Evolutionary conservation across 2,113 vertebrate species (phyloP).

Genomic region (Pelobates fuscus): DNA sequence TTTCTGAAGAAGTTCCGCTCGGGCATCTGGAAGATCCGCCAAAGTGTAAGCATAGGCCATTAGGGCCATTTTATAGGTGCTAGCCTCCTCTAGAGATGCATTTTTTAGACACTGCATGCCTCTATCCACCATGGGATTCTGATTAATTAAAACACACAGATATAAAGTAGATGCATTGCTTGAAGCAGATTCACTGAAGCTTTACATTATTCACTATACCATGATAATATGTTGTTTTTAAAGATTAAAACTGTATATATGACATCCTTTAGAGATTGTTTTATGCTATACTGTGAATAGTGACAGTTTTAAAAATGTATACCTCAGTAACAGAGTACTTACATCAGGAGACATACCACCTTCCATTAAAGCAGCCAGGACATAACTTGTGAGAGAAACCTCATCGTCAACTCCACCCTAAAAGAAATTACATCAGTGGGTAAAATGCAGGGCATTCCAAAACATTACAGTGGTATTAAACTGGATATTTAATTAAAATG

Average conservation of each 20-base stretch:
- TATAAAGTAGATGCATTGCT: too few relatives aligned
- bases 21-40: conserved; percentile 54
- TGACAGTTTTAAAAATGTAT: not conserved
- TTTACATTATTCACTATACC: too few relatives aligned
- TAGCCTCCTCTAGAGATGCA: conserved; percentile 15
- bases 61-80: conserved; percentile 61
- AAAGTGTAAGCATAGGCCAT: conserved; percentile 61
- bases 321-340: not conserved
- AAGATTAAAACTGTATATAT: too few relatives aligned
- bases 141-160: too few relatives aligned
- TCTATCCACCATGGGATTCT: conserved; percentile 60
- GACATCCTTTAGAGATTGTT: too few relatives aligned
- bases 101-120: conserved; percentile 61
- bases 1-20: conserved; percentile 52
- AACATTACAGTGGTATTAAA: too few relatives aligned
- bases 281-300: too few relatives aligned
- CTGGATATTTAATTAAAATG: too few relatives aligned
- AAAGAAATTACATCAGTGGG: not conserved
- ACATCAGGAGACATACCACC: conserved; percentile 29
- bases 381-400: conserved; percentile 70
- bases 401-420: conserved; percentile 26
- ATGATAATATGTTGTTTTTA: too few relatives aligned
- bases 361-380: conserved; percentile 68
- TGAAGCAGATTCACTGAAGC: too few relatives aligned
- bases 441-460: not conserved